phyloP scores from a whole-genome alignment of 2,113 vertebrate genomes.

The Prunella fulvescens region DNA sequence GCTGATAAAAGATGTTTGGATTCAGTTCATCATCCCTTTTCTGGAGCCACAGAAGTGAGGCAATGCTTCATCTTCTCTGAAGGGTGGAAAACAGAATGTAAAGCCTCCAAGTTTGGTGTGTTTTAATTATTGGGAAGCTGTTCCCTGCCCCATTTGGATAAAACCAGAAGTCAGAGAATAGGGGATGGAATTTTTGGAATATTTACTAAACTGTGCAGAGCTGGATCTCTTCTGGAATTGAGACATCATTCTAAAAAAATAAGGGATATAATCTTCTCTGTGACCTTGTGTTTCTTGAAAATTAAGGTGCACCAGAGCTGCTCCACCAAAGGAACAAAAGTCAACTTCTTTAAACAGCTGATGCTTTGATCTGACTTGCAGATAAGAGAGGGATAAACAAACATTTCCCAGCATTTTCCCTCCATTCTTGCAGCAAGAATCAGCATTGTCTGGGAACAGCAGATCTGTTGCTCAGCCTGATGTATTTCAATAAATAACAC shows the following conservation, averaged over 20 bases:
- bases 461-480: not conserved
- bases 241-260: not conserved
- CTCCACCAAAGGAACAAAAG: too few relatives aligned
- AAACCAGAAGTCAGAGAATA: not conserved
- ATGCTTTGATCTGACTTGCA: not conserved
- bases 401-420: not conserved
- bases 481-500: not conserved
- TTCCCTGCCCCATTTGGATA: not conserved
- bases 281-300: not conserved
- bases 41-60: not conserved
- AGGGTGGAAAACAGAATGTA: not conserved
- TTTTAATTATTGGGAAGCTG: not conserved
- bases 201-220: not conserved
- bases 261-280: not conserved
- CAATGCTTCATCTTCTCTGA: not conserved
- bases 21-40: not conserved
- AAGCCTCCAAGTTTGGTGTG: not conserved
- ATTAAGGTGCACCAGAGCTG: fast-evolving
- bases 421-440: not conserved
- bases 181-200: not conserved
- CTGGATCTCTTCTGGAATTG: not conserved
- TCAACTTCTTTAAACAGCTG: not conserved
- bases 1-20: not conserved
- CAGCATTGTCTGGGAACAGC: not conserved
- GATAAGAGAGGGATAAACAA: not conserved